phyloP scores from a whole-genome alignment of 2,888 invertebrate genomes.

The Adelognathus sp. region DNA sequence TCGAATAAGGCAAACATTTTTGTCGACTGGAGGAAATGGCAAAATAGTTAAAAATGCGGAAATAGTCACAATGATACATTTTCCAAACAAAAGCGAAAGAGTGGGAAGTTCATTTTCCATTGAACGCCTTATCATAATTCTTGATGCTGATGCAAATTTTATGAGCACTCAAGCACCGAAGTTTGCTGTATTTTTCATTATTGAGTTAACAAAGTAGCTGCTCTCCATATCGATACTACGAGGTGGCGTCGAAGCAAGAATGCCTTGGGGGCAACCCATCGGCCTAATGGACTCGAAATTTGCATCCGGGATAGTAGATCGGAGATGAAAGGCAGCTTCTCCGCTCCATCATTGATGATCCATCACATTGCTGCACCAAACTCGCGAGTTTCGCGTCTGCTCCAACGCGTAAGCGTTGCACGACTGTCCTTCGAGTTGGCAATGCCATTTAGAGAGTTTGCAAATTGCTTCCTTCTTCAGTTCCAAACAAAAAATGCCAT shows the following conservation, averaged over 20 bases:
- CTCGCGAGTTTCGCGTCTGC: neutral
- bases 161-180: neutral
- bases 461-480: neutral
- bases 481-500: neutral
- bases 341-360: conserved; percentile 19
- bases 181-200: conserved; percentile 37
- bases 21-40: too few species aligned
- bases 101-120: conserved; percentile 37
- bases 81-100: neutral
- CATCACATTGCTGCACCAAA: conserved; percentile 17
- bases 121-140: conserved; percentile 17
- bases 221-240: conserved; percentile 7
- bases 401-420: neutral
- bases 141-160: conserved; percentile 19
- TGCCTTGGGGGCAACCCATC: conserved; percentile 13
- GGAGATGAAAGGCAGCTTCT: neutral
- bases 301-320: neutral
- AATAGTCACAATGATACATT: too few species aligned
- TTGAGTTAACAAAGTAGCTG: conserved; percentile 37
- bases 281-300: conserved; percentile 35
- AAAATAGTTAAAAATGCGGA: neutral
- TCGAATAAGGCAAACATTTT: too few species aligned
- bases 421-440: neutral
- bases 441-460: neutral
- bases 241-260: neutral